Evolutionary conservation across 2,888 invertebrate genomes (phyloP).

Genomic region (Acheta domesticus): DNA sequence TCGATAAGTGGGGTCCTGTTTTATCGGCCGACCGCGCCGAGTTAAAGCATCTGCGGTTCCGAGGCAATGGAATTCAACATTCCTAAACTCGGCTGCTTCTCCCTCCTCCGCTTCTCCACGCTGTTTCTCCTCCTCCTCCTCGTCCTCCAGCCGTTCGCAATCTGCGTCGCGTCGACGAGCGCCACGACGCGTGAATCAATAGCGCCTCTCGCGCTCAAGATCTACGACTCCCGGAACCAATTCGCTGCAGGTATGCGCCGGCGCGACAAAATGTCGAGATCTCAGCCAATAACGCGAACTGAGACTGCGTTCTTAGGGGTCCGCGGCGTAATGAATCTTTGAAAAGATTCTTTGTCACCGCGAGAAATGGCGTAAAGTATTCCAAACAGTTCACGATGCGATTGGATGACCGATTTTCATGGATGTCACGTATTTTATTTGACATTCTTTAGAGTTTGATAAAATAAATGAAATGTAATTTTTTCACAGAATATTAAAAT

Average conservation of each 20-base stretch:
- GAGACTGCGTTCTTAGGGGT: not conserved
- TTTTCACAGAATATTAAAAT: no score
- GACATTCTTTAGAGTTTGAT: no score
- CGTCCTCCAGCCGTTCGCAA: not conserved
- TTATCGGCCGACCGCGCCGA: not conserved
- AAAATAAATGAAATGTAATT: no score
- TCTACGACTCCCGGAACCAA: not conserved
- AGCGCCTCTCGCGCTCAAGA: not conserved
- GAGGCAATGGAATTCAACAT: slow-evolving; percentile 18
- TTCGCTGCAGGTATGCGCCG: slow-evolving; percentile 7
- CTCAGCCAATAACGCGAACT: not conserved
- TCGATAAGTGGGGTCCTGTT: not conserved
- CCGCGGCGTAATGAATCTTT: not conserved
- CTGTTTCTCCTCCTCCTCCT: slow-evolving; percentile 7
- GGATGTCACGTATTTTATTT: no score
- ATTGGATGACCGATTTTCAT: no score
- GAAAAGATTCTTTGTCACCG: not conserved
- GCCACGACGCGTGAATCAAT: not conserved
- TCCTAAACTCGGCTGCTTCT: not conserved
- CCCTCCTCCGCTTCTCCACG: not conserved
- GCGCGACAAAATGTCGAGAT: not conserved
- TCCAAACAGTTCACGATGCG: no score
- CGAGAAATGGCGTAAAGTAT: no score
- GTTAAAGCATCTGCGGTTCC: slow-evolving; percentile 3
- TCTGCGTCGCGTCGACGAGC: not conserved